These are phyloP conservation scores for Achatina immaculata DNA, from an alignment of 1,140 invertebrate genomes.

Conservation along the genomic window DNA sequence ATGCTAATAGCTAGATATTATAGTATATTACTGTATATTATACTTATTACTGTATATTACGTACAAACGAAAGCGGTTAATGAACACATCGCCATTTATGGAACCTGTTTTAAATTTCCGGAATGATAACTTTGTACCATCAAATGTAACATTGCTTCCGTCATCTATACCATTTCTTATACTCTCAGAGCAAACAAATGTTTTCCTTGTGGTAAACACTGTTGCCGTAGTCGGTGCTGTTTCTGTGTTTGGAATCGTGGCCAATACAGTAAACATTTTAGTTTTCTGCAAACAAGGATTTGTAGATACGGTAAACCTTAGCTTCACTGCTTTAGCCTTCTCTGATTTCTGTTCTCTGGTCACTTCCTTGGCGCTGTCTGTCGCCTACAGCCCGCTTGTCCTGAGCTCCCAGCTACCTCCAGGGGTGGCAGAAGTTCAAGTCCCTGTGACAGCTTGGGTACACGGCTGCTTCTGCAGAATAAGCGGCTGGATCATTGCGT, in stretches of 20 bases:
- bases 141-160: neutral
- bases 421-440: neutral
- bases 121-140: too few species aligned
- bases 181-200: too few species aligned
- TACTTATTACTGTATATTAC: too few species aligned
- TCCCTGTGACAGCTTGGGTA: neutral
- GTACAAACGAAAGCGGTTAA: too few species aligned
- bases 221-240: neutral
- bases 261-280: neutral
- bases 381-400: neutral
- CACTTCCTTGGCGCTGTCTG: neutral
- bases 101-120: too few species aligned
- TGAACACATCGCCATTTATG: too few species aligned
- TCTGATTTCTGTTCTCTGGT: neutral
- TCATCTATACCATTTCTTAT: neutral
- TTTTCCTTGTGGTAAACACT: too few species aligned
- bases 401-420: neutral
- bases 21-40: too few species aligned
- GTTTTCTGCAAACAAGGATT: neutral
- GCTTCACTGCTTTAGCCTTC: neutral
- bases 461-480: neutral
- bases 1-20: too few species aligned
- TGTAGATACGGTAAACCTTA: neutral
- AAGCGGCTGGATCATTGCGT: neutral
- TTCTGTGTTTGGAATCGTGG: neutral